Percentiles rank a stretch among this genome's conserved stretches.
These are phyloP conservation scores for Paralinhomoeus sp. DNA, from an alignment of 2,888 invertebrate genomes.

Conservation along the genomic window DNA sequence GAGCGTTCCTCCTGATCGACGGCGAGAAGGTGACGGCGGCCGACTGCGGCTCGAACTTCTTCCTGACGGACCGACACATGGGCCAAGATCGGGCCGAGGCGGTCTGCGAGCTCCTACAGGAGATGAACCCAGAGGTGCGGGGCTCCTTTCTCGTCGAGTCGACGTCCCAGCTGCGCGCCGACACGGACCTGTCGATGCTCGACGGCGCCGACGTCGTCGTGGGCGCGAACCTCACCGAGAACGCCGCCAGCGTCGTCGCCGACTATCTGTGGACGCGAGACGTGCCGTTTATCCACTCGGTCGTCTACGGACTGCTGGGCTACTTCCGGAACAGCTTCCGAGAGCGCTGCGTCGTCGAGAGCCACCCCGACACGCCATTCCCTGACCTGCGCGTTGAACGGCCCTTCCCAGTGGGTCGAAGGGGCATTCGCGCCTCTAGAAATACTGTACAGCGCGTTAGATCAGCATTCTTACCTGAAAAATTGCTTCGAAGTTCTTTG, in stretches of 20 bases:
- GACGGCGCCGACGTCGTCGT: constrained; percentile 64
- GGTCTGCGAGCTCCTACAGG: constrained; percentile 24
- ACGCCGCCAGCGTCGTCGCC: constrained; percentile 20
- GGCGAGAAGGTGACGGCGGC: constrained; percentile 46
- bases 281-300: constrained; percentile 17
- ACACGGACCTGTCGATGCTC: constrained; percentile 66
- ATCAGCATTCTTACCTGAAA: too few species aligned
- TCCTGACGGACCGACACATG: constrained; percentile 54
- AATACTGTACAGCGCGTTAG: too few species aligned
- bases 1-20: constrained; percentile 29
- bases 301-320: constrained; percentile 70
- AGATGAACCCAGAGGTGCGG: too few species aligned
- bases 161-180: constrained; percentile 52
- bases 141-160: constrained; percentile 31
- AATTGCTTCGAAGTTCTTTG: too few species aligned
- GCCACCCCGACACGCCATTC: constrained; percentile 72
- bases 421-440: too few species aligned
- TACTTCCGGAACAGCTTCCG: constrained; percentile 30
- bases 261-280: constrained; percentile 10
- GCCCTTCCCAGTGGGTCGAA: constrained; percentile 63
- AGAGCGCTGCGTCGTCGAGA: constrained; percentile 49
- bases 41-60: constrained; percentile 85
- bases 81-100: constrained; percentile 34
- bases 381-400: constrained; percentile 62
- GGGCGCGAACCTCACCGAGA: constrained; percentile 50